A percentile compares a stretch with the other conserved stretches of the same genome.
These are phyloP conservation scores for Glareola pratincola DNA, from an alignment of 2,113 vertebrate genomes.

Conservation along the genomic window DNA sequence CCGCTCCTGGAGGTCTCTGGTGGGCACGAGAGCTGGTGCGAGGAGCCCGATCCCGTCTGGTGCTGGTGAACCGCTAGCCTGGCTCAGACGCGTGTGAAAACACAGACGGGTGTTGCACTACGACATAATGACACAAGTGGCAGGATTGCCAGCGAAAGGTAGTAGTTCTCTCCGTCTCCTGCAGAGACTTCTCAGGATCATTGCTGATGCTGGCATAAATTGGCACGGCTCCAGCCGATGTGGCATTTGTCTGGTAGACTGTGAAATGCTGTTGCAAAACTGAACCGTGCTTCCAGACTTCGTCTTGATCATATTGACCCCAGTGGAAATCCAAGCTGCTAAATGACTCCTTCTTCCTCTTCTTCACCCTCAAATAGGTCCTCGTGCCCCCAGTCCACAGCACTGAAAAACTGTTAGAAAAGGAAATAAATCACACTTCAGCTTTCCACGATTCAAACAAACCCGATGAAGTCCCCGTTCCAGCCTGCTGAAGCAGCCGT, in stretches of 20 bases:
- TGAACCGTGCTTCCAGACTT: background rate
- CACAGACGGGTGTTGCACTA: fast-evolving
- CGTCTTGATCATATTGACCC: background rate
- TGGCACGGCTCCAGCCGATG: background rate
- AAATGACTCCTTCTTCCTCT: background rate
- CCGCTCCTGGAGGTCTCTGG: fast-evolving
- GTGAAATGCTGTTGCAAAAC: background rate
- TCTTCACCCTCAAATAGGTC: background rate
- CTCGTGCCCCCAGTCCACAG: background rate
- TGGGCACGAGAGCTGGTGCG: background rate
- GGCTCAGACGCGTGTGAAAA: background rate
- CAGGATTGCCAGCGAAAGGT: fast-evolving
- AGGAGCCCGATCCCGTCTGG: background rate
- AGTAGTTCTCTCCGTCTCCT: background rate
- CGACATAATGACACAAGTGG: background rate
- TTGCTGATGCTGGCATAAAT: background rate
- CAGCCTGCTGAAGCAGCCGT: background rate
- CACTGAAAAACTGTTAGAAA: background rate
- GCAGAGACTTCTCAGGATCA: background rate
- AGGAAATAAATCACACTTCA: background rate
- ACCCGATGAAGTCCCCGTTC: background rate
- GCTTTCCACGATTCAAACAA: background rate
- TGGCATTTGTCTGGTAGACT: constrained; percentile 13
- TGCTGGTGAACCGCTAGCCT: background rate
- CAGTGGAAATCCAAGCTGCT: background rate